Conservation (phyloP, 2,797 vertebrate genomes). For the Acanthis flammea region DNA sequence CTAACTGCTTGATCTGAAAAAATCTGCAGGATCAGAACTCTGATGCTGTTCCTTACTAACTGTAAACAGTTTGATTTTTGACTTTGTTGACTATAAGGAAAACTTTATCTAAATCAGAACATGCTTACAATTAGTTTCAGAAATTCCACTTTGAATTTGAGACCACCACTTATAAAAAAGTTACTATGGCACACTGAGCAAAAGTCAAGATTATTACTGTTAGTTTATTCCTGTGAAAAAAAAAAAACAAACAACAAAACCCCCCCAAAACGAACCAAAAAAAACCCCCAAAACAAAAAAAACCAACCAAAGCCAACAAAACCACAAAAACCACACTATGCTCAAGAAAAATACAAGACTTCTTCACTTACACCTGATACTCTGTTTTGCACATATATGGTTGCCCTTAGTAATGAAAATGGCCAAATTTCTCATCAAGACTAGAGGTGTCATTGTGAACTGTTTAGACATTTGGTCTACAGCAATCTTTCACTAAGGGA, state of each 20-base stretch:
- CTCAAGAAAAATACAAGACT: not conserved
- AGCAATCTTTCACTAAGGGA: accelerated
- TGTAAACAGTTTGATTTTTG: not conserved
- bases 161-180: not conserved
- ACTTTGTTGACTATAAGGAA: not conserved
- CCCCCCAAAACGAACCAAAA: not conserved
- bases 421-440: not conserved
- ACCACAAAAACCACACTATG: not conserved
- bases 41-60: not conserved
- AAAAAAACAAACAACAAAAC: not conserved
- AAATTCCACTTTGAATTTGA: not conserved
- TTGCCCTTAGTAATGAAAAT: not conserved
- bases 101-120: not conserved
- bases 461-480: not conserved
- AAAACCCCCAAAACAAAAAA: not conserved
- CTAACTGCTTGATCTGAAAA: not conserved
- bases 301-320: not conserved
- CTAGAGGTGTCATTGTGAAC: not conserved
- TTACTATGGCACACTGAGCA: not conserved
- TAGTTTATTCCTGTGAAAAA: not conserved
- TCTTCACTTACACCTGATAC: not conserved
- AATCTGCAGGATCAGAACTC: not conserved
- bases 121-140: not conserved
- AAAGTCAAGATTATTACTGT: not conserved
- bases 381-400: not conserved